Evolutionary conservation across 2,113 vertebrate species (phyloP), one percentile per base, ranked within the genome.

Genomic region (Hymenochirus boettgeri): DNA sequence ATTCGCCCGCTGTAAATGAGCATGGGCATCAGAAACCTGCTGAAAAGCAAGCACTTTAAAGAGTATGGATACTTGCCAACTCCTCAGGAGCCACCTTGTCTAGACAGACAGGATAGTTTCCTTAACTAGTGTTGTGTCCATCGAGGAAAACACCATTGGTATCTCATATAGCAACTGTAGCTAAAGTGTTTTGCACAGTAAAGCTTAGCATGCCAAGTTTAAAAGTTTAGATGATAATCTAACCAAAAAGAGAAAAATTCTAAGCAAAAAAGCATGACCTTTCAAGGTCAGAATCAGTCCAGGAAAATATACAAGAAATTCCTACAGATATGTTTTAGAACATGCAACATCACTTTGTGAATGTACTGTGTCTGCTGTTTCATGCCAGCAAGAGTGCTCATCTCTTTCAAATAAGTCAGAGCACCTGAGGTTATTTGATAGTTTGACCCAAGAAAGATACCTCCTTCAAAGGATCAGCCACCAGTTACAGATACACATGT

Each of bases 131-230:
- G 67, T 57, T 0, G 29, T 74, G n/a, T 46, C 79, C 2, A 35
- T 69, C 0, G 75, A 82, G 9, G 35, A 35, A 19, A n/a, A 7
- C 45, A 13, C 73, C 61, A 50, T 71, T 74, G 0, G 74, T 82
- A 55, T 83, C 86, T 31, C 87, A 83, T 71, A 61, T 85, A 0
- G 70, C 76, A 19, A 83, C 83, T 0, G 82, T 86, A 3, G 83
- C 89, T 18, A 92, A 87, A 90, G 85, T 0, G 64, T 88, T 17
- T 52, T 90, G 24, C 88, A 89, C 90, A 1, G 75, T 86, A 48
- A 90, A 86, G 65, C 84, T 90, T 37, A 81, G 69, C 17, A 17
- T 74, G 10, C 70, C 80, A 27, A 75, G 70, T 29, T 74, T 84
- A 1, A 82, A 73, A 73, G 86, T 35, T 61, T 72, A 54, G 55